Conservation (phyloP, 2,888 invertebrate genomes). For the Phalera bucephala region DNA sequence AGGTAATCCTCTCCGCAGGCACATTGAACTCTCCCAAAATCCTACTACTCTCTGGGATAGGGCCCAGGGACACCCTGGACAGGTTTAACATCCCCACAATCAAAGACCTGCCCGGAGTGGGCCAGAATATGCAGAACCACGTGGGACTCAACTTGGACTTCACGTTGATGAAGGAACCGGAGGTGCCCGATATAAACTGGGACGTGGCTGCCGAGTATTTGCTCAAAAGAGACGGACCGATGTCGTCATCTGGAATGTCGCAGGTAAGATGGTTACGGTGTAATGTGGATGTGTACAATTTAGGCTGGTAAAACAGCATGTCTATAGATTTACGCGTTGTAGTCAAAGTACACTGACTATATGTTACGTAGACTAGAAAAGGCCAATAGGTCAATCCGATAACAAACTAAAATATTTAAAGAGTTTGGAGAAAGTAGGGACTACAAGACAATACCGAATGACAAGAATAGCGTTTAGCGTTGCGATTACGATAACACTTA, state of each 20-base stretch:
- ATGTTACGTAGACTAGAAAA: too few relatives aligned
- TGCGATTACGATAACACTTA: too few relatives aligned
- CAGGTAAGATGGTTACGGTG: conserved; percentile 81
- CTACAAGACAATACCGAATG: too few relatives aligned
- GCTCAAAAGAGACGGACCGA: conserved; percentile 82
- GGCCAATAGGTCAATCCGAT: too few relatives aligned
- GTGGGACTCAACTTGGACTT: conserved; percentile 85
- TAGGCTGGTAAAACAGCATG: too few relatives aligned
- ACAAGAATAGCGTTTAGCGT: too few relatives aligned
- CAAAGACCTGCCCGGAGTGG: conserved; percentile 86
- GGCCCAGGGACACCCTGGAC: conserved; percentile 83
- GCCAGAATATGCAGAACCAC: conserved; percentile 87
- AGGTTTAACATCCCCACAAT: conserved; percentile 83
- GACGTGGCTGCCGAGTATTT: conserved; percentile 84
- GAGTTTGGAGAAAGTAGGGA: too few relatives aligned
- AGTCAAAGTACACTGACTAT: too few relatives aligned
- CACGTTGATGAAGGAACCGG: conserved; percentile 73
- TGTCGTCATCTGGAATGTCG: conserved; percentile 86
- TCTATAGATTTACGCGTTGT: too few relatives aligned
- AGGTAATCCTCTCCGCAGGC: conserved; percentile 85
- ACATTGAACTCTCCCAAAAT: conserved; percentile 87
- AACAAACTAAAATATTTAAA: too few relatives aligned
- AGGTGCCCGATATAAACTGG: conserved; percentile 84
- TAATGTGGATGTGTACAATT: too few relatives aligned
- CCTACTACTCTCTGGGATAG: conserved; percentile 86